Evolutionary conservation across 2,888 invertebrate species (phyloP), one percentile per base, ranked within the genome.

Genomic region (Rhamnusium bicolor): DNA sequence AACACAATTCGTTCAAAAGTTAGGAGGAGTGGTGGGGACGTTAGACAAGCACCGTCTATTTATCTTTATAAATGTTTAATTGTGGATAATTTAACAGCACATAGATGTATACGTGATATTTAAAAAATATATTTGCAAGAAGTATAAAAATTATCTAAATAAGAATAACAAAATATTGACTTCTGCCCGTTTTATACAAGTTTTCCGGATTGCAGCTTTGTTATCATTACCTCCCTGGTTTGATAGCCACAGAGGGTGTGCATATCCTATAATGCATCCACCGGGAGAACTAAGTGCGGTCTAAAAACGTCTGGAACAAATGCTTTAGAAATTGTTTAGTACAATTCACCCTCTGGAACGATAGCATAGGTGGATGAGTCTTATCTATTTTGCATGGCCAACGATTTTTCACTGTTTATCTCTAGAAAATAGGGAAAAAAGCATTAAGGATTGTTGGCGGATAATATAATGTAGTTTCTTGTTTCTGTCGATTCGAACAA

Each of bases 301-400:
- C 40, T 61, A 46, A 46, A 61, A 61, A 61, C 46, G 61, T 47
- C 61, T 21, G 4, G 46, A 46, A 12, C 61, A 61, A 61, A 61
- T 61, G 61, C 21, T 14, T 24, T 46, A 46, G 21, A 49, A 63
- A 63, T 63, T 49, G 51, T 49, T 63, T 49, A 63, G 61, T n/a
- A 12, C 10, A 14, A 12, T 18, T 49, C 27, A 24, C 24, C 24
- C 12, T 29, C 29, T n/a, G 24, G 16, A 58, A 32, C 27, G 58
- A 10, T 10, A 16, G 16, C 32, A 32, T 16, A 21, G n/a, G 58
- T 24, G 63, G 51, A 27, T 16, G 18, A 24, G 16, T 63, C 63
- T 51, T 63, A 63, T 63, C 63, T 49, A 63, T 63, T 63, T 63
- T 63, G 63, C 63, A 63, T 63, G 49, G 27, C 63, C 12, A 51